These are phyloP conservation scores for Ranitomeya imitator DNA, from an alignment of 2,113 vertebrate genomes.

Conservation along the genomic window DNA sequence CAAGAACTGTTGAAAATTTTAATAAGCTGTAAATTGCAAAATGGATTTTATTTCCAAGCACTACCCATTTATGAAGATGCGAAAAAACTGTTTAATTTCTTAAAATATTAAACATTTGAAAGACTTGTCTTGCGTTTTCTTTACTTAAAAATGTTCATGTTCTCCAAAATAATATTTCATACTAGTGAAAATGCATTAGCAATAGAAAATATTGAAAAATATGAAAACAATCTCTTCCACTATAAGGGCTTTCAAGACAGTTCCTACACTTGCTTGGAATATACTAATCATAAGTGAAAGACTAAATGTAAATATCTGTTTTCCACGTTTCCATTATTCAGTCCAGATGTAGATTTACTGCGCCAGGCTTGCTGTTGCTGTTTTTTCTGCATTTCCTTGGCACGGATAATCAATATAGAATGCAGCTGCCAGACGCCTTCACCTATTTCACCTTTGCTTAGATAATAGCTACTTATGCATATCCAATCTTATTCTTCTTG, in stretches of 20 bases:
- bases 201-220: not conserved
- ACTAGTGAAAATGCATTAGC: not conserved
- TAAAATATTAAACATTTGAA: no score
- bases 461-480: conserved; percentile 25
- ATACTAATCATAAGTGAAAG: not conserved
- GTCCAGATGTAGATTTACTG: not conserved
- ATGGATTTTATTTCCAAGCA: no score
- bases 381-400: conserved; percentile 17
- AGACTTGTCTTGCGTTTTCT: not conserved
- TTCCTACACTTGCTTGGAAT: not conserved
- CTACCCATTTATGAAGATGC: no score
- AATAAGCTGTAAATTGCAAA: no score
- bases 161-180: not conserved
- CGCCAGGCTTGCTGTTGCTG: not conserved
- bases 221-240: not conserved
- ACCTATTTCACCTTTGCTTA: conserved; percentile 11
- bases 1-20: no score
- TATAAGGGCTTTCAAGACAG: not conserved
- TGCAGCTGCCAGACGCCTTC: not conserved
- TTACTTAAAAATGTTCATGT: not conserved
- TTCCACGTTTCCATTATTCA: not conserved
- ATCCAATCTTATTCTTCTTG: not conserved
- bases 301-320: not conserved
- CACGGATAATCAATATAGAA: conserved; percentile 31
- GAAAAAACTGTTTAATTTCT: no score